Percentiles rank a stretch among this genome's conserved stretches.
Evolutionary conservation across 2,113 vertebrate genomes (phyloP).

Genomic region (Megalops atlanticus): DNA sequence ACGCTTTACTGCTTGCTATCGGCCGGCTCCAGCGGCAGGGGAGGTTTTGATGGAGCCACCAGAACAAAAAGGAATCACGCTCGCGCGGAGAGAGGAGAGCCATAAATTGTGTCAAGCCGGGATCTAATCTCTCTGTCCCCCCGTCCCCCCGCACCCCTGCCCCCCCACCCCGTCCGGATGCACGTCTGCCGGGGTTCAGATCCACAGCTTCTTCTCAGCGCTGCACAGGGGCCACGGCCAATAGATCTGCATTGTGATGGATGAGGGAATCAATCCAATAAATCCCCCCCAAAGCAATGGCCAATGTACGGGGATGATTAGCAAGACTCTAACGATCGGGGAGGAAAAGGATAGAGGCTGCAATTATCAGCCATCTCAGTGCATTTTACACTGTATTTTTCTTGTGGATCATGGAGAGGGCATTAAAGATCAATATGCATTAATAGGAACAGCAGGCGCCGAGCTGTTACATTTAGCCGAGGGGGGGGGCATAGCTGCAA

Average conservation of each 20-base stretch:
- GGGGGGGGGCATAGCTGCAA: neutral
- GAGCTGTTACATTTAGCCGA: neutral
- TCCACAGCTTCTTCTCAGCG: neutral
- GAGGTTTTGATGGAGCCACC: constrained; percentile 45
- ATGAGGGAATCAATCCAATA: constrained; percentile 25
- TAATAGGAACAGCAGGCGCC: neutral
- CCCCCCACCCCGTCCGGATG: neutral
- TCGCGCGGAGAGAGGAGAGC: constrained; percentile 30
- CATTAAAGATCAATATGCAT: neutral
- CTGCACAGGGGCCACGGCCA: neutral
- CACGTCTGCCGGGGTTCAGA: neutral
- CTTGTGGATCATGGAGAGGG: neutral
- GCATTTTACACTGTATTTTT: constrained; percentile 12
- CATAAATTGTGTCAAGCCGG: constrained; percentile 41
- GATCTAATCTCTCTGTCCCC: constrained; percentile 46
- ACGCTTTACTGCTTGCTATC: constrained; percentile 49
- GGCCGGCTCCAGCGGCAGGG: constrained; percentile 23
- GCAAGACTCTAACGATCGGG: constrained; percentile 15
- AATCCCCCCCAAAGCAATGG: constrained; percentile 11
- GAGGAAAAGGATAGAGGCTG: constrained; percentile 28
- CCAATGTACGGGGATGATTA: constrained; percentile 32
- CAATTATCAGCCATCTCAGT: constrained; percentile 16
- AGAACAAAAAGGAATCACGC: constrained; percentile 43
- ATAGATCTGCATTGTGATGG: constrained; percentile 18
- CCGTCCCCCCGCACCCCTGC: neutral